phyloP scores from a whole-genome alignment of 2,797 vertebrate genomes.

The Ptychobarbus kaznakovi region DNA sequence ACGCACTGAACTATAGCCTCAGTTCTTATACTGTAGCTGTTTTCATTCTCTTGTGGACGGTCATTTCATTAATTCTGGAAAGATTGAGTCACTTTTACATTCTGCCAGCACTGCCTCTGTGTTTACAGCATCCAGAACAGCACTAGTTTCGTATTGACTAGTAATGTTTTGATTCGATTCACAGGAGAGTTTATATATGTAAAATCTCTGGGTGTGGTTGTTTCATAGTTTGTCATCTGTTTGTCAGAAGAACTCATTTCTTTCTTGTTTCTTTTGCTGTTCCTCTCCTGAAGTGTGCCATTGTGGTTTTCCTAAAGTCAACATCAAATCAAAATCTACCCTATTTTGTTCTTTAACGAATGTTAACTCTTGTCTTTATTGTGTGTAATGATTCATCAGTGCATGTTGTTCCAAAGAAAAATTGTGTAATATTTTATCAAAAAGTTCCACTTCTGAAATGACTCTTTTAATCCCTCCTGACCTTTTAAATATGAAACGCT shows the following conservation, averaged over 20 bases:
- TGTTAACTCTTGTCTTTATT: neutral
- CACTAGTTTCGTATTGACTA: neutral
- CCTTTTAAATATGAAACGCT: neutral
- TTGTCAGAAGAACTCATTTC: conserved; percentile 10
- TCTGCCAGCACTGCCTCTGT: conserved; percentile 52
- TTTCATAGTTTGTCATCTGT: neutral
- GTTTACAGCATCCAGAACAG: conserved; percentile 57
- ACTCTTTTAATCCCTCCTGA: neutral
- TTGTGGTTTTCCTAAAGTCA: neutral
- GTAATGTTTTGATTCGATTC: conserved; percentile 7
- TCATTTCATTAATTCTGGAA: conserved; percentile 57
- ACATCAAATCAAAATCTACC: neutral
- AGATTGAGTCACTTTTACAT: conserved; percentile 60
- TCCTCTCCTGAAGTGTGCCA: neutral
- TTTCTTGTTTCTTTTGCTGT: neutral
- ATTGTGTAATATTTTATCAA: neutral
- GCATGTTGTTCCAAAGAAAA: neutral
- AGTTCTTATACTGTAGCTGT: conserved; percentile 40
- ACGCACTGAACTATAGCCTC: neutral
- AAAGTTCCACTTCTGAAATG: neutral
- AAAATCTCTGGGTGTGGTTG: conserved; percentile 17
- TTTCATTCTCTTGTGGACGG: conserved; percentile 8
- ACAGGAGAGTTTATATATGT: conserved; percentile 52
- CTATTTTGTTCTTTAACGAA: neutral
- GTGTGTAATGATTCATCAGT: neutral